A percentile compares a stretch with the other conserved stretches of the same genome.
Evolutionary conservation across 1,140 invertebrate species (phyloP).

Genomic region (Cotesia glomerata): DNA sequence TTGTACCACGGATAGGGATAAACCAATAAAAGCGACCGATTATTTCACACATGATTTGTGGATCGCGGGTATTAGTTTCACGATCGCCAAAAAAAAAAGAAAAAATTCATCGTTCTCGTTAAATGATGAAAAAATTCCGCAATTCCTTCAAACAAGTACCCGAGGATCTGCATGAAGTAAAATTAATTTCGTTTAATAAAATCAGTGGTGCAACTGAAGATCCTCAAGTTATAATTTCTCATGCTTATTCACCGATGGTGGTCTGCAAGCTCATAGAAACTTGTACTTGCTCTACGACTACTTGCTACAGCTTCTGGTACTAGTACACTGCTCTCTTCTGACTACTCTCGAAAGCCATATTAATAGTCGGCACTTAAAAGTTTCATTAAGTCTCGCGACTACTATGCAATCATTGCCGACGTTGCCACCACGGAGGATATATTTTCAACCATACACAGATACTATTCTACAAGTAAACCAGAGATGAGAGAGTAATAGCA

Average conservation of each 20-base stretch:
- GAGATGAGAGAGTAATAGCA: not conserved
- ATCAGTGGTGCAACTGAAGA: not conserved
- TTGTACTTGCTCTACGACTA: slow-evolving; percentile 35
- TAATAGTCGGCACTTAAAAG: slow-evolving; percentile 61
- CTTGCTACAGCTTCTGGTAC: slow-evolving; percentile 42
- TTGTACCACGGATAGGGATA: slow-evolving; percentile 27
- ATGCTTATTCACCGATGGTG: not conserved
- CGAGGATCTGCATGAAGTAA: not conserved
- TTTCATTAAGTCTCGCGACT: slow-evolving; percentile 59
- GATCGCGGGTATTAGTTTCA: slow-evolving; percentile 34
- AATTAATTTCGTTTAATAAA: not conserved
- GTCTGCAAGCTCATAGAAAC: slow-evolving; percentile 31
- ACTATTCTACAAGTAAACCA: not conserved
- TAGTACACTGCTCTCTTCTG: not conserved
- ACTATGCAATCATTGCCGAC: slow-evolving; percentile 59
- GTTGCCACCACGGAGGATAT: slow-evolving; percentile 1
- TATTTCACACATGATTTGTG: slow-evolving; percentile 40
- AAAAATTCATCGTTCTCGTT: slow-evolving; percentile 19
- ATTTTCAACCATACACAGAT: too few species aligned
- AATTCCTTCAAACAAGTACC: not conserved
- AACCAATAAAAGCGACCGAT: slow-evolving; percentile 38
- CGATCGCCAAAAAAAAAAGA: slow-evolving; percentile 34
- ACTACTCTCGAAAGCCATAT: slow-evolving; percentile 54
- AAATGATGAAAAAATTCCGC: not conserved
- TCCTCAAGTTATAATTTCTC: not conserved